Conservation (phyloP, 2,113 vertebrate species). For the Antennarius striatus region DNA sequence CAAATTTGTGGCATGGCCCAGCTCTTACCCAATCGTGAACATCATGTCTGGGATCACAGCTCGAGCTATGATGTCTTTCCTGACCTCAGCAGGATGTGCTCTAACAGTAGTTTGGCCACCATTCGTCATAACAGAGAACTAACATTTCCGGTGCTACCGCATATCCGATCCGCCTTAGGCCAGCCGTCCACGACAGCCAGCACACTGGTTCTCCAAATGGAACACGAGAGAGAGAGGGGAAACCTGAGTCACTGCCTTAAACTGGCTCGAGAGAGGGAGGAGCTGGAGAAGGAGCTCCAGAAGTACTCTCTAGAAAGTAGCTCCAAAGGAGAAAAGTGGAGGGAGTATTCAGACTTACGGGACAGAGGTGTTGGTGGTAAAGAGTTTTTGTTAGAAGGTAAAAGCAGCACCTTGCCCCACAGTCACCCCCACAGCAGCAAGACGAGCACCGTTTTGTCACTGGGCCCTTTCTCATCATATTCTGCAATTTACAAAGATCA, state of each 20-base stretch:
- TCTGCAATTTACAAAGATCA: conserved; percentile 60
- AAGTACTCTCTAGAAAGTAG: conserved; percentile 60
- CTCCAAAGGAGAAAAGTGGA: conserved; percentile 22
- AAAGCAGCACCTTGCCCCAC: conserved; percentile 57
- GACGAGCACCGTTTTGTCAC: conserved; percentile 30
- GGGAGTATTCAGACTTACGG: conserved; percentile 7
- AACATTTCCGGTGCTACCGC: conserved; percentile 65
- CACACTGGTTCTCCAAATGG: conserved; percentile 81
- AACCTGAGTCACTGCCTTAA: conserved; percentile 80
- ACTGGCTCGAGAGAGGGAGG: conserved; percentile 78
- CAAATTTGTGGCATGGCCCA: conserved; percentile 23
- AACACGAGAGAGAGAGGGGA: conserved; percentile 78
- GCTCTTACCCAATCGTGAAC: conserved; percentile 14
- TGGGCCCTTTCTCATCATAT: conserved; percentile 49
- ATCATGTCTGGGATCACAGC: conserved; percentile 30
- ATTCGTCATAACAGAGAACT: conserved; percentile 30
- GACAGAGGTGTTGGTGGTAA: neutral
- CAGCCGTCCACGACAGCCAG: conserved; percentile 62
- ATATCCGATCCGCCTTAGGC: conserved; percentile 44
- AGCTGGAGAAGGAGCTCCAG: conserved; percentile 74
- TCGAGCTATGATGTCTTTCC: conserved; percentile 29
- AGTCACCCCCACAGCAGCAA: conserved; percentile 30
- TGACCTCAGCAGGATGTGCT: conserved; percentile 61
- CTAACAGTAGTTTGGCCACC: conserved; percentile 56
- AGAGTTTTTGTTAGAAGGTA: conserved; percentile 51